A percentile compares a stretch with the other conserved stretches of the same genome.
phyloP scores from a whole-genome alignment of 2,113 vertebrate species.

The Lonchura striata region DNA sequence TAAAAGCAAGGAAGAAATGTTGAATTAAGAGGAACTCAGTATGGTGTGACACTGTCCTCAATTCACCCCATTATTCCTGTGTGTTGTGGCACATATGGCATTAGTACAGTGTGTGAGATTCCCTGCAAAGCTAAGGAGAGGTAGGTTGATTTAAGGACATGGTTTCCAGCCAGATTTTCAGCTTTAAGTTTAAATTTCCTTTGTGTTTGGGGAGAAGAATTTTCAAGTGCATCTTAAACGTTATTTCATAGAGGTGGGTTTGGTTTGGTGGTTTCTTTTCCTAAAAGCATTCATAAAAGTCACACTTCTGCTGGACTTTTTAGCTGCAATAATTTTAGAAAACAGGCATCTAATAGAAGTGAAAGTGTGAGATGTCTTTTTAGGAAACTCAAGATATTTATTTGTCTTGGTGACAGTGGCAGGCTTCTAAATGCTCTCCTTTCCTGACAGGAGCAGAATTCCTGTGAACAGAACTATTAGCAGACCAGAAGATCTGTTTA shows the following conservation, averaged over 20 bases:
- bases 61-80: conserved; percentile 66
- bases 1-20: conserved; percentile 34
- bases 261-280: neutral
- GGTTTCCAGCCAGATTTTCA: conserved; percentile 61
- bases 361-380: neutral
- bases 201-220: conserved; percentile 21
- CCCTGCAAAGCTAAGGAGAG: conserved; percentile 67
- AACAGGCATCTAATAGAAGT: neutral
- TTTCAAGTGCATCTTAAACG: neutral
- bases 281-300: neutral
- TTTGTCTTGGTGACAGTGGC: neutral
- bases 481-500: neutral
- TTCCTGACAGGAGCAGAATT: neutral
- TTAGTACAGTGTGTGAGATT: conserved; percentile 69
- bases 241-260: neutral
- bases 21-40: conserved; percentile 57
- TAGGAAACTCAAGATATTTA: conserved; percentile 9
- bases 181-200: conserved; percentile 45
- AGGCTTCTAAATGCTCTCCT: neutral
- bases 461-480: neutral
- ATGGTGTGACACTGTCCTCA: conserved; percentile 66
- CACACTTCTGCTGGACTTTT: neutral
- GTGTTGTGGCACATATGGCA: conserved; percentile 69
- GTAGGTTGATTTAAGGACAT: conserved; percentile 70
- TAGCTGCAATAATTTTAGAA: conserved; percentile 10